Evolutionary conservation across 1,140 invertebrate species (phyloP), one percentile per base, ranked within the genome.

Genomic region (Dreissena rostriformis): DNA sequence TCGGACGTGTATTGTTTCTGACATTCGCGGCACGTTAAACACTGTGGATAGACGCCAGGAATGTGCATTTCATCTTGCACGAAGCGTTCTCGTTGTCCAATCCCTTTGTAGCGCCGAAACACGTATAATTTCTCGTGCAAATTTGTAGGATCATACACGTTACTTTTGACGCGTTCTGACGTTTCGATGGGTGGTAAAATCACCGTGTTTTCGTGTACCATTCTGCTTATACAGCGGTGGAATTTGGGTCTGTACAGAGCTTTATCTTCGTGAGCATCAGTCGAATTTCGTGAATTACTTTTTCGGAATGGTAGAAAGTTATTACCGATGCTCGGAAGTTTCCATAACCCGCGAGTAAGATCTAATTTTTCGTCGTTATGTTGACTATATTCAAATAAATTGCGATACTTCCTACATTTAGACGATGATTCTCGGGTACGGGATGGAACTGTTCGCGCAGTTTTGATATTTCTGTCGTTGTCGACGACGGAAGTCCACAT

Each of bases 11-110:
- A 82, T 65, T 72, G 55, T 53, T 57, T 74, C 1, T 49, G 80
- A 28, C 80, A 82, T 55, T 82, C 80, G 39, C 52, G 66, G 26
- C 80, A 82, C 39, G 80, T 82, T 19, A 73, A 82, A 75, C 80
- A 82, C 53, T 74, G 71, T 24, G 26, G 26, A 82, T 82, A 82
- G 11, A 75, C 80, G 22, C 68, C 39, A n/a, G 80, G 80, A 1
- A 82, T 7, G 51, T 68, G 68, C 17, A 82, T 22, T 28, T 72
- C 71, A 28, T 82, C 80, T 22, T 72, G 61, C 66, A 71, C 51
- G 39, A 82, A 82, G 14, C 68, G 52, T 75, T 82, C 80, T 1
- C 68, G 29, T 15, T 71, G 80, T 55, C 72, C 80, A 55, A 28
- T 66, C 15, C 15, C 12, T 28, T 75, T 65, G 17, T 55, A 51